Conservation (phyloP, 2,113 vertebrate genomes). For the Ginglymostoma cirratum region DNA sequence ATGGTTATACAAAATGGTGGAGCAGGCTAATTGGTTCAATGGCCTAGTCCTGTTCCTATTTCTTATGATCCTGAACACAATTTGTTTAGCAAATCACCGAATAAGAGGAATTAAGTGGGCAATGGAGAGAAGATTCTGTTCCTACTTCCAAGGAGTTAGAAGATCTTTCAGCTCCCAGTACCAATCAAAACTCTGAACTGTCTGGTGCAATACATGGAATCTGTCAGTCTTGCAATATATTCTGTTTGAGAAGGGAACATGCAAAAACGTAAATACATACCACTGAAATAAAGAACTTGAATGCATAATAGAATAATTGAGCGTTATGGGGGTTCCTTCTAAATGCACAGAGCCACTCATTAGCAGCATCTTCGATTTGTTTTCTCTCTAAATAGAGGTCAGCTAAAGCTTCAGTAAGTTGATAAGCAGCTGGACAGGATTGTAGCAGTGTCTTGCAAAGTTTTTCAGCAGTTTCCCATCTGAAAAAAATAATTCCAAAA, state of each 20-base stretch:
- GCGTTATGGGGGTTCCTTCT: slow-evolving; percentile 69
- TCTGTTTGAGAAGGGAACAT: neutral
- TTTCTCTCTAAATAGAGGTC: slow-evolving; percentile 63
- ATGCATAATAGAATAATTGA: slow-evolving; percentile 72
- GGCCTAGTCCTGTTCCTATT: neutral
- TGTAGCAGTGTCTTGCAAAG: slow-evolving; percentile 68
- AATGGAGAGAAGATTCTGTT: neutral
- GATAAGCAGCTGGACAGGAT: slow-evolving; percentile 64
- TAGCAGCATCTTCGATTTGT: slow-evolving; percentile 55
- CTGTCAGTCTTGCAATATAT: neutral
- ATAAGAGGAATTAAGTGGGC: neutral
- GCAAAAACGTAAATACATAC: slow-evolving; percentile 48
- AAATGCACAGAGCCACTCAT: slow-evolving; percentile 72
- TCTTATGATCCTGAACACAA: neutral
- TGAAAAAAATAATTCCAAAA: slow-evolving; percentile 43
- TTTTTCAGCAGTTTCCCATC: slow-evolving; percentile 64
- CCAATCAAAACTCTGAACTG: neutral
- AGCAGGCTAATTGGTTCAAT: too few species aligned
- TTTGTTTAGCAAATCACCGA: neutral
- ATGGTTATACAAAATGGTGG: neutral
- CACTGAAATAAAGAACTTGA: slow-evolving; percentile 78
- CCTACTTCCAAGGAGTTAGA: neutral
- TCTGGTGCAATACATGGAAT: neutral
- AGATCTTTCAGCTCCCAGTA: neutral
- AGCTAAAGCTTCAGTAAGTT: slow-evolving; percentile 67